These are phyloP conservation scores for Vesta saturnalis DNA, from an alignment of 2,888 invertebrate genomes.

Conservation along the genomic window DNA sequence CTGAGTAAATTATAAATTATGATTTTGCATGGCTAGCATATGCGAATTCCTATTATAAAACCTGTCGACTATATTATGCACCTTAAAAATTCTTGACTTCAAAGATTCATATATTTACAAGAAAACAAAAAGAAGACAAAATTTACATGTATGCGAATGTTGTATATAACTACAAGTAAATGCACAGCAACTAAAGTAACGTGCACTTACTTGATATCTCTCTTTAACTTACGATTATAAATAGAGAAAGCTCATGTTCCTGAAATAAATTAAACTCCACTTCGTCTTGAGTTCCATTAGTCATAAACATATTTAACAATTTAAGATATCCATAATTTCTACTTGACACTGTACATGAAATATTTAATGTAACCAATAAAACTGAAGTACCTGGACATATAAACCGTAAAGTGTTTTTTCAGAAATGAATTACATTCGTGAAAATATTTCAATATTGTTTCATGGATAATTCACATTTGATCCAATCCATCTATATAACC, in stretches of 20 bases:
- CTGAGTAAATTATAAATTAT: background rate
- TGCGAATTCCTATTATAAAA: conserved; percentile 41
- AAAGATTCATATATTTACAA: conserved; percentile 47
- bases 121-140: conserved; percentile 38
- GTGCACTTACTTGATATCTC: conserved; percentile 20
- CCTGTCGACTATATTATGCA: conserved; percentile 47
- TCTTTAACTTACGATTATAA: too few relatives aligned
- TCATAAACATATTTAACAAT: conserved; percentile 51
- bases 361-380: conserved; percentile 44
- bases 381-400: conserved; percentile 36
- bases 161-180: conserved; percentile 37
- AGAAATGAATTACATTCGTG: background rate
- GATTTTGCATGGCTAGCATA: conserved; percentile 16
- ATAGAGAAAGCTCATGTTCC: too few relatives aligned
- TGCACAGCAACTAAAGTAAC: conserved; percentile 26
- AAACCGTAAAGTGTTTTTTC: background rate
- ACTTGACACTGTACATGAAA: conserved; percentile 43
- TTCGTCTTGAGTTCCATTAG: conserved; percentile 48
- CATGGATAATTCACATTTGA: conserved; percentile 2
- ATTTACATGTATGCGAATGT: conserved; percentile 38
- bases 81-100: conserved; percentile 43
- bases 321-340: conserved; percentile 48
- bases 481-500: background rate
- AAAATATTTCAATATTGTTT: background rate
- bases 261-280: conserved; percentile 49